Conservation (phyloP, 2,113 vertebrate species). For the Sander vitreus region DNA sequence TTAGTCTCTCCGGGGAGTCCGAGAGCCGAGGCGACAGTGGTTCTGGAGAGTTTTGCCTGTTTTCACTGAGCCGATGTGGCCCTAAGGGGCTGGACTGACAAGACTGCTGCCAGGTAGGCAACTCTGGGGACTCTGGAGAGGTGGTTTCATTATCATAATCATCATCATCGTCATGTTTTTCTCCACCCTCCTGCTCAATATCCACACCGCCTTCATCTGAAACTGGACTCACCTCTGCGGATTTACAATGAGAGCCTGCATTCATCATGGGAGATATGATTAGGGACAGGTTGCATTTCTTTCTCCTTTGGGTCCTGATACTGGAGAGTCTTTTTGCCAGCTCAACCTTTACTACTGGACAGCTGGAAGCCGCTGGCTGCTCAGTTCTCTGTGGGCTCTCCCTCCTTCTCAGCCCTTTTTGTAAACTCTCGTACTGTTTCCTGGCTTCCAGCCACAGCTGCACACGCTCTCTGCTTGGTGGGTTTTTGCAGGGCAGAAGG, state of each 20-base stretch:
- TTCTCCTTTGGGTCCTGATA: slow-evolving; percentile 70
- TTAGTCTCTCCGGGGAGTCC: slow-evolving; percentile 37
- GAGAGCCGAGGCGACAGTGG: slow-evolving; percentile 51
- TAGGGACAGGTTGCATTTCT: slow-evolving; percentile 74
- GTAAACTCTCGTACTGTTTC: slow-evolving; percentile 91
- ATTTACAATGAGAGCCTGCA: slow-evolving; percentile 54
- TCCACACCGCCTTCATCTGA: slow-evolving; percentile 47
- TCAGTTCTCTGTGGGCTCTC: neutral
- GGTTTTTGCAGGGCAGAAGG: slow-evolving; percentile 95
- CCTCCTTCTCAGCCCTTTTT: slow-evolving; percentile 71
- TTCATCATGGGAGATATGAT: slow-evolving; percentile 62
- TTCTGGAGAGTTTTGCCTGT: slow-evolving; percentile 49
- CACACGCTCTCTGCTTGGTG: slow-evolving; percentile 92
- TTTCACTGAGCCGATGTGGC: slow-evolving; percentile 32
- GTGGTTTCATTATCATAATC: slow-evolving; percentile 69
- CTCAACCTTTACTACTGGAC: slow-evolving; percentile 21
- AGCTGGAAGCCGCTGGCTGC: slow-evolving; percentile 45
- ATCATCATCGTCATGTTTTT: slow-evolving; percentile 64
- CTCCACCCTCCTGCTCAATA: slow-evolving; percentile 73
- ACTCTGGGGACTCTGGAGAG: slow-evolving; percentile 87
- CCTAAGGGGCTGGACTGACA: slow-evolving; percentile 75
- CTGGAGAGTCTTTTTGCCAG: slow-evolving; percentile 65
- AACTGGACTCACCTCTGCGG: slow-evolving; percentile 68
- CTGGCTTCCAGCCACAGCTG: slow-evolving; percentile 95
- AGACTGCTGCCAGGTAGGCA: slow-evolving; percentile 90